Evolutionary conservation across 2,888 invertebrate genomes (phyloP), one percentile per base, ranked within the genome.

Genomic region (Cremastinae sp.): DNA sequence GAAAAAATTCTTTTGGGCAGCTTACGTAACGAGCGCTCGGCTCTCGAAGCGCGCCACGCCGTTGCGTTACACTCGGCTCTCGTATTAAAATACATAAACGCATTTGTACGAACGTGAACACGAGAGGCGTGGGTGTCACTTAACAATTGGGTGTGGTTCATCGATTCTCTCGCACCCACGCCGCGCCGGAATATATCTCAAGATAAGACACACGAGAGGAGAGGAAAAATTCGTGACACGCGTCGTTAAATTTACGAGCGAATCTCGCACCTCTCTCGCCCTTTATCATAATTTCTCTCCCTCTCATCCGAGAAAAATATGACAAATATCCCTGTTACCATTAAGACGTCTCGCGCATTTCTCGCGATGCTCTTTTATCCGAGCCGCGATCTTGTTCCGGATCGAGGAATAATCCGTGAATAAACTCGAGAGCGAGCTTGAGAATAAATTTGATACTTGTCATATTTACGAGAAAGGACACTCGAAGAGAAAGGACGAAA

Each of bases 61-160:
- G 65, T 76, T 69, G 73, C 76, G 73, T 76, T 73, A 65, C 54
- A 45, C 36, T 28, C 47, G 45, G 45, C 28, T 8, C 41, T 8
- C 18, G 61, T 62, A 62, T 56, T 38, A 47, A 45, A 12, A 54
- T 54, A 41, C n/a, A 34, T 54, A 41, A 5, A 34, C 51, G 20
- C 22, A 14, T 22, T 8, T 53, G 18, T 12, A 16, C 20, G 16
- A 9, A 18, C 16, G 16, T n/a, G 38, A 41, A 36, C 38, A 51
- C 12, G 47, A 38, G 49, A 16, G 38, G 20, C 20, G 58, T 72
- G 61, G 66, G 68, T 68, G 59, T 41, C 64, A 45, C 64, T 22
- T 28, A 58, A 69, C 45, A 64, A 69, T 75, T 64, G 72, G 75
- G 75, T 64, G 75, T 73, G 75, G 72, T 69, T 72, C 68, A 76